Evolutionary conservation across 2,113 vertebrate genomes (phyloP).

Genomic region (Agelaius tricolor): DNA sequence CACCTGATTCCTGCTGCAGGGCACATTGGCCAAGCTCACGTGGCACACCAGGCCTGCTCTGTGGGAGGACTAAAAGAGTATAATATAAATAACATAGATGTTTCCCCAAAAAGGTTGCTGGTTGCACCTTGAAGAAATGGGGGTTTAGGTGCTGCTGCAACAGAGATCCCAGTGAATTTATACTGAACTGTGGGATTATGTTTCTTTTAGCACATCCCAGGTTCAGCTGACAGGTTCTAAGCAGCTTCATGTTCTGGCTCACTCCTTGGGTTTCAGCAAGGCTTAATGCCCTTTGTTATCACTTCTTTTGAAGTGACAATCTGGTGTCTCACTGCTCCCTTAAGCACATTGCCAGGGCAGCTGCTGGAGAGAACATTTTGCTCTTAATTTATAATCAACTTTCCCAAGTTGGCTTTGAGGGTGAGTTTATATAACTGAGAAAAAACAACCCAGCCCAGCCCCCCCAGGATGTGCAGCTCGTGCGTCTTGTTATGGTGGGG

Average conservation of each 20-base stretch:
- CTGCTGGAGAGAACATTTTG: background rate
- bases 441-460: background rate
- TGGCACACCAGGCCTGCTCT: background rate
- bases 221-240: background rate
- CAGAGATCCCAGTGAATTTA: background rate
- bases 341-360: background rate
- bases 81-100: rapidly evolving
- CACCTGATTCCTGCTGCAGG: background rate
- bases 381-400: background rate
- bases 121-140: background rate
- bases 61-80: background rate
- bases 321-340: background rate
- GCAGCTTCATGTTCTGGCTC: background rate
- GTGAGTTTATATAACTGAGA: background rate
- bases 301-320: background rate
- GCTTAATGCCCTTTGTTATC: background rate
- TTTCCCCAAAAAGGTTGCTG: background rate
- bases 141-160: background rate
- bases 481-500: background rate
- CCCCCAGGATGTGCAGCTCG: background rate
- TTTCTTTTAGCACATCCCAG: background rate
- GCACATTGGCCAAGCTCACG: rapidly evolving
- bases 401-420: background rate
- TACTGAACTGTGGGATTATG: background rate
- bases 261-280: background rate